phyloP scores from a whole-genome alignment of 2,888 invertebrate species.

The Nephrotoma appendiculata region DNA sequence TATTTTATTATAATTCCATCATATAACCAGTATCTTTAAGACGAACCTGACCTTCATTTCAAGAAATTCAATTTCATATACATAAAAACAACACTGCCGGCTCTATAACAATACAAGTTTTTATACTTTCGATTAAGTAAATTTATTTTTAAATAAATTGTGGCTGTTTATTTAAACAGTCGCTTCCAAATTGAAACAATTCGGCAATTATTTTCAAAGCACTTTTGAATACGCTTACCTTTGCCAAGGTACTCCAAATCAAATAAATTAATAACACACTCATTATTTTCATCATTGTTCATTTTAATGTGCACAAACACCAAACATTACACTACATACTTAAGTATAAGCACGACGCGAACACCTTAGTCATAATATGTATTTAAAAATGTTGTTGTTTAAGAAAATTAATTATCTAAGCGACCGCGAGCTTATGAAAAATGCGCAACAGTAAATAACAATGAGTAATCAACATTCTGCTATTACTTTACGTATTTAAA shows the following conservation, averaged over 20 bases:
- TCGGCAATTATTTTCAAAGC: neutral
- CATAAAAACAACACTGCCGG: neutral
- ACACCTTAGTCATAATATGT: too few species aligned
- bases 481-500: neutral
- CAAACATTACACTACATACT: neutral
- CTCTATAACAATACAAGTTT: neutral
- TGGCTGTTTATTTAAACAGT: too few species aligned
- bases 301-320: neutral
- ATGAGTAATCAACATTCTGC: neutral
- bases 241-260: neutral
- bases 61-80: neutral
- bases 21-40: neutral
- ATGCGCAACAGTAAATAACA: neutral
- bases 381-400: too few species aligned
- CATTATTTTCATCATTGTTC: neutral
- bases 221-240: neutral
- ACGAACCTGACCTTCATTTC: neutral
- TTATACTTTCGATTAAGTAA: neutral
- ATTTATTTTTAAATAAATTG: neutral
- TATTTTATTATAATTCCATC: neutral
- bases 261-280: neutral
- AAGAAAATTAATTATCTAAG: too few species aligned
- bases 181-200: neutral
- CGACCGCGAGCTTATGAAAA: too few species aligned
- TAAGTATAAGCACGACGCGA: neutral